Conservation (phyloP, 92 coral and sea anemone genomes). For the Zoanthus gigantus region DNA sequence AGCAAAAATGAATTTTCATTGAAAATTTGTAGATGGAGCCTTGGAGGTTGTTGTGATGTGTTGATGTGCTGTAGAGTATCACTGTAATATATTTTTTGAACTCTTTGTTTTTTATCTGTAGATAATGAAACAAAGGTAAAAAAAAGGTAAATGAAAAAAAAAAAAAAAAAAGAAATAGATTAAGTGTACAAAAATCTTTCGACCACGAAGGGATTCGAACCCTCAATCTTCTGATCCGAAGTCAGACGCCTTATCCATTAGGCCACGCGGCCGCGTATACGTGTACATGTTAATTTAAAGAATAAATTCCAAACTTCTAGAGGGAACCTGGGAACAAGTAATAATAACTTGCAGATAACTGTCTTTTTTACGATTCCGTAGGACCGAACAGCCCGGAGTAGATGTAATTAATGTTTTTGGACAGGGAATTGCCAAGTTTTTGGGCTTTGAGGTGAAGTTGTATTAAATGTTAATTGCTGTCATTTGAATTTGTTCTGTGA, state of each 20-base stretch:
- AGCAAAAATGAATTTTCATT: too few relatives aligned
- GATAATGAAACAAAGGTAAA: background rate
- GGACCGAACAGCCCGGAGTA: constrained; percentile 25
- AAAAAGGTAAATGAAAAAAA: background rate
- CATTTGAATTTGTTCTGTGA: background rate
- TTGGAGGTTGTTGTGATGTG: too few relatives aligned
- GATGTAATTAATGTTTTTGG: constrained; percentile 28
- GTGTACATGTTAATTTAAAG: accelerated
- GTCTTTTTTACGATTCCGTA: background rate
- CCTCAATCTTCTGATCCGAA: constrained; percentile 98
- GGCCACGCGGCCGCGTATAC: constrained; percentile 91
- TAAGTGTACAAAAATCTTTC: background rate
- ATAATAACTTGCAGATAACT: background rate
- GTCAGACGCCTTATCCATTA: constrained; percentile 99
- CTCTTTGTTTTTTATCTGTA: background rate
- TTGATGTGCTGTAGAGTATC: too few relatives aligned
- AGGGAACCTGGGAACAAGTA: background rate
- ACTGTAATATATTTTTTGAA: too few relatives aligned
- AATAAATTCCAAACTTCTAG: background rate
- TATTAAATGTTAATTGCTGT: background rate
- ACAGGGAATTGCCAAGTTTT: constrained; percentile 30
- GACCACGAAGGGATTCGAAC: constrained; percentile 99
- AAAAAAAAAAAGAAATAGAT: background rate
- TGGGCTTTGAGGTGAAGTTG: constrained; percentile 12
- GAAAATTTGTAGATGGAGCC: too few relatives aligned